A percentile compares a stretch with the other conserved stretches of the same genome.
phyloP scores from a whole-genome alignment of 2,888 invertebrate genomes.

The Melieria picta region DNA sequence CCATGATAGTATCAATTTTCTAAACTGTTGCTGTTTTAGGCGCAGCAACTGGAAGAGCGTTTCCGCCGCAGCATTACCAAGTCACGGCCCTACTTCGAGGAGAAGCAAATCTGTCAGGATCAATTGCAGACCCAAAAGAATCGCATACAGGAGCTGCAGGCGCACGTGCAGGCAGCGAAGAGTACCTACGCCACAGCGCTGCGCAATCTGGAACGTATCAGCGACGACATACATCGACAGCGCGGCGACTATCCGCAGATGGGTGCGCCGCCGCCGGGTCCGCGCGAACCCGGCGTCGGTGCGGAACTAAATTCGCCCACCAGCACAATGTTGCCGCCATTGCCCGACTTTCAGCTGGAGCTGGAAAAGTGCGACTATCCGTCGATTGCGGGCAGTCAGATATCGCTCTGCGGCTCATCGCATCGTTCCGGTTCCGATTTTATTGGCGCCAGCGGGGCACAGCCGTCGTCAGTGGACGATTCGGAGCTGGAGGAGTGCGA shows the following conservation, averaged over 20 bases:
- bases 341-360: conserved; percentile 69
- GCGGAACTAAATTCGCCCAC: conserved; percentile 71
- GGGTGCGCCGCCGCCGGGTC: conserved; percentile 61
- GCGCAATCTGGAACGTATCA: conserved; percentile 86
- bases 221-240: conserved; percentile 84
- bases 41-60: conserved; percentile 83
- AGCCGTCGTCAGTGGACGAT: conserved; percentile 44
- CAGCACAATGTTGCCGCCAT: conserved; percentile 54
- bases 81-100: conserved; percentile 90
- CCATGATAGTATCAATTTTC: not conserved
- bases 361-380: conserved; percentile 70
- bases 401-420: conserved; percentile 66
- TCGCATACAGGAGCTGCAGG: conserved; percentile 83
- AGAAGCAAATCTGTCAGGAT: conserved; percentile 86
- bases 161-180: conserved; percentile 79
- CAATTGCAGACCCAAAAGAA: conserved; percentile 86
- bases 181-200: conserved; percentile 83
- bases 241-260: conserved; percentile 59
- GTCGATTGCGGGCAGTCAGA: conserved; percentile 68
- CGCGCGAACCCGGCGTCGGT: conserved; percentile 78
- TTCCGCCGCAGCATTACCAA: conserved; percentile 84
- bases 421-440: conserved; percentile 43
- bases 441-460: conserved; percentile 50
- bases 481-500: conserved; percentile 47
- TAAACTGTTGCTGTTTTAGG: conserved; percentile 64